These are phyloP conservation scores for Riptortus pedestris DNA, from an alignment of 1,140 invertebrate genomes.

Conservation along the genomic window DNA sequence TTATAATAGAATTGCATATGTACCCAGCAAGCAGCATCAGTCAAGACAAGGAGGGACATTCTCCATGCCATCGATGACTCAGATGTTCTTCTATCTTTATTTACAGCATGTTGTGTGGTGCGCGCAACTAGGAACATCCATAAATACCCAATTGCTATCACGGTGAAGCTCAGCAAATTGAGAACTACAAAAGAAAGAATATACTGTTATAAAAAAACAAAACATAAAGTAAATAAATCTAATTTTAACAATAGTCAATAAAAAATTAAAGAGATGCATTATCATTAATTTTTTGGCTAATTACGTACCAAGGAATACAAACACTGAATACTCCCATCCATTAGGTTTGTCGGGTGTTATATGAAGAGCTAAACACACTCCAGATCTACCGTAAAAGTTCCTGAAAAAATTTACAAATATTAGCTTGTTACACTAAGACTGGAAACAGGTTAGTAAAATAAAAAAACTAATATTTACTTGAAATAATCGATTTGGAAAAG, in stretches of 20 bases:
- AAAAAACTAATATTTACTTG: constrained; percentile 27
- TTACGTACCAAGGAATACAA: constrained; percentile 43
- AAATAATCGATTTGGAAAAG: constrained; percentile 42
- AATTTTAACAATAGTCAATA: no score
- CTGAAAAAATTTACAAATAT: constrained; percentile 30
- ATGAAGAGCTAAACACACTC: constrained; percentile 48
- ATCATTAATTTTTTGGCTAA: no score
- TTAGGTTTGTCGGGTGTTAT: constrained; percentile 44
- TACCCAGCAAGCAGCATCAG: constrained; percentile 48
- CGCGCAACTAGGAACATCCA: constrained; percentile 47
- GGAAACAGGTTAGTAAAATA: no score
- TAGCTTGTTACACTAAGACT: no score
- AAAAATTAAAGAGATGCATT: not conserved
- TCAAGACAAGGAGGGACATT: constrained; percentile 47
- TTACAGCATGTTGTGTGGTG: constrained; percentile 40
- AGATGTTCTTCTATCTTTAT: constrained; percentile 34
- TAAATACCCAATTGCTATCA: constrained; percentile 45
- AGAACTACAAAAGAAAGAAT: constrained; percentile 33
- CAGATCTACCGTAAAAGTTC: constrained; percentile 48
- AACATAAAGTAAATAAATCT: not conserved
- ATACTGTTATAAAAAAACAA: not conserved
- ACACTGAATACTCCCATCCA: constrained; percentile 52
- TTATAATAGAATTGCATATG: not conserved
- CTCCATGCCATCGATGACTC: constrained; percentile 44
- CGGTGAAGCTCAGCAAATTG: constrained; percentile 44